A percentile compares a stretch with the other conserved stretches of the same genome.
Evolutionary conservation across 2,888 invertebrate genomes (phyloP).

Genomic region (Pammene fasciana): DNA sequence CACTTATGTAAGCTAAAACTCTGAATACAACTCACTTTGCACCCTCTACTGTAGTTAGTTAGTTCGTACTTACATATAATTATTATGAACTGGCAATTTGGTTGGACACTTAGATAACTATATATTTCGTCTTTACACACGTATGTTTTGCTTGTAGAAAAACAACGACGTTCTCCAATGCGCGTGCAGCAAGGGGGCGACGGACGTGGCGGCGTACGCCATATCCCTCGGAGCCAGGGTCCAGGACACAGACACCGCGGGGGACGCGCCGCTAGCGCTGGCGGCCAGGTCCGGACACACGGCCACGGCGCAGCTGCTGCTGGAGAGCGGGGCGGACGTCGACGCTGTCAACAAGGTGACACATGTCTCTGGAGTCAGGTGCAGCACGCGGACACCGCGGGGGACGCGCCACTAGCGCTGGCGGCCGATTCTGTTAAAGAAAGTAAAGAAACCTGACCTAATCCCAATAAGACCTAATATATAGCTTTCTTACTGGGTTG

Average conservation of each 20-base stretch:
- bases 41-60: too few species aligned
- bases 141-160: conserved; percentile 76
- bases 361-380: conserved; percentile 49
- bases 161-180: conserved; percentile 89
- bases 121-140: too few species aligned
- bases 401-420: conserved; percentile 87
- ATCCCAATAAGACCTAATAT: too few species aligned
- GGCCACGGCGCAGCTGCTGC: conserved; percentile 85
- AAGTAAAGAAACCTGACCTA: too few species aligned
- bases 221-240: conserved; percentile 86
- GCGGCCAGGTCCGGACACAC: conserved; percentile 89
- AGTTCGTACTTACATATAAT: too few species aligned
- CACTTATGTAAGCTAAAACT: too few species aligned
- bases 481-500: too few species aligned
- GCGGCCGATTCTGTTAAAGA: too few species aligned
- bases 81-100: too few species aligned
- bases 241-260: conserved; percentile 86
- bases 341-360: conserved; percentile 86
- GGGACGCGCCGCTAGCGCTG: conserved; percentile 89
- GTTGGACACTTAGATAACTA: too few species aligned
- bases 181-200: conserved; percentile 87
- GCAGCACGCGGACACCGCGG: conserved; percentile 86
- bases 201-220: conserved; percentile 74
- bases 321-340: conserved; percentile 87
- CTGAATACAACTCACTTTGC: too few species aligned